Evolutionary conservation across 2,888 invertebrate genomes (phyloP), one percentile per base, ranked within the genome.

Genomic region (Scotopteryx bipunctaria): DNA sequence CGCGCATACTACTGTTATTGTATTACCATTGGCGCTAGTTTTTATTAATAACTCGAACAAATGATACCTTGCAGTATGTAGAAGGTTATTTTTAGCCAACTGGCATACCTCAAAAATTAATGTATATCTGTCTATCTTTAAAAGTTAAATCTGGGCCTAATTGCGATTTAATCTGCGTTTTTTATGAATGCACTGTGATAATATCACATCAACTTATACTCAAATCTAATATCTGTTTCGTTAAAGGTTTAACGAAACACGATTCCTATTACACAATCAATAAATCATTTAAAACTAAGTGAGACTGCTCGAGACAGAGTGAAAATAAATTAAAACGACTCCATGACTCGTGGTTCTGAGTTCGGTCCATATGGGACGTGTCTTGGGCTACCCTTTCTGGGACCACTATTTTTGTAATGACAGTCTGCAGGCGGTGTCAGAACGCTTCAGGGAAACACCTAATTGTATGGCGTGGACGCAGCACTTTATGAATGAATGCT

Each of bases 391-490:
- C 88, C 88, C 88, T 89, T 89, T 88, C 86, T 80, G 83, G 73
- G 79, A 74, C 83, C 85, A 86, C 86, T 88, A 88, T 88, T 89
- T 89, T 83, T 78, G 83, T 87, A 87, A 81, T 87, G 89, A 89
- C 87, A 85, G 83, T 83, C 76, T 63, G 82, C 89, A 89, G 86
- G 87, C 87, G 87, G 86, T 67, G 64, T 32, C 53, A 42, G 43
- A 41, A 31, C 29, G 61, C 58, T 76, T 83, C 81, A 81, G 78
- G 78, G 83, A 84, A 86, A 81, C 78, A 83, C 84, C 85, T 84
- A 85, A 85, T 85, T 84, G 80, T 78, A 75, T 75, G 70, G 66
- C 66, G 61, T 42, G 47, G 61, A 36, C 63, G 50, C 61, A 61
- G 57, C 59, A 63, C 69, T 73, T 76, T 71, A 77, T 82, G 76